Evolutionary conservation across 2,888 invertebrate genomes (phyloP).

Genomic region (Argyresthia goedartella): DNA sequence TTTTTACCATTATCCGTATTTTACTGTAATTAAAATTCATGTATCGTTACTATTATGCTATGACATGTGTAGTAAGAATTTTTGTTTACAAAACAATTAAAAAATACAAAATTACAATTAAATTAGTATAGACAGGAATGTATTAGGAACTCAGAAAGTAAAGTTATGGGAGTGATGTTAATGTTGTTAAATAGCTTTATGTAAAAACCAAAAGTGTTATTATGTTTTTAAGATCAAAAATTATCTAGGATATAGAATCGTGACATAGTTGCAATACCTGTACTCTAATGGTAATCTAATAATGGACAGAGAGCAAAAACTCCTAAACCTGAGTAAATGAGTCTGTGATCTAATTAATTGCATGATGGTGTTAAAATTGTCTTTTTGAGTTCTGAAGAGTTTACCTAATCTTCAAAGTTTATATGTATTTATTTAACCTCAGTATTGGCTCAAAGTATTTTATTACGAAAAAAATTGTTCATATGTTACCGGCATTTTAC

Average conservation of each 20-base stretch:
- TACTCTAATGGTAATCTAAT: background rate
- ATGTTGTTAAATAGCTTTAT: conserved; percentile 66
- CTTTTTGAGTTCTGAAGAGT: background rate
- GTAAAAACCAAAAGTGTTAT: conserved; percentile 67
- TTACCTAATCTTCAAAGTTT: conserved; percentile 9
- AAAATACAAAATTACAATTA: background rate
- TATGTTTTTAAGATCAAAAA: conserved; percentile 50
- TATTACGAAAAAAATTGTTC: conserved; percentile 14
- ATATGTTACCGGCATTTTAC: no score
- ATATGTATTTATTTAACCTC: conserved; percentile 25
- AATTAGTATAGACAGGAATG: conserved; percentile 18
- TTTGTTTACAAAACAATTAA: conserved; percentile 20
- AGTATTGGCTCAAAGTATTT: conserved; percentile 65
- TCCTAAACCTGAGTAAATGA: background rate
- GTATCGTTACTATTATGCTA: background rate
- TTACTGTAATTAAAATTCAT: background rate
- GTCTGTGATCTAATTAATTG: conserved; percentile 2
- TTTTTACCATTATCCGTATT: background rate
- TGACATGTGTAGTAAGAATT: background rate
- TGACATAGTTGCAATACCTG: background rate
- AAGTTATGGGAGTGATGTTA: conserved; percentile 52
- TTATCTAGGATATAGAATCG: conserved; percentile 22
- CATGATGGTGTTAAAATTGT: background rate
- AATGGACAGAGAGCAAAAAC: background rate
- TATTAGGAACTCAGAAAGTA: conserved; percentile 26